A percentile compares a stretch with the other conserved stretches of the same genome.
Conservation (phyloP, 2,797 vertebrate species). For the Sebastes itinus region DNA sequence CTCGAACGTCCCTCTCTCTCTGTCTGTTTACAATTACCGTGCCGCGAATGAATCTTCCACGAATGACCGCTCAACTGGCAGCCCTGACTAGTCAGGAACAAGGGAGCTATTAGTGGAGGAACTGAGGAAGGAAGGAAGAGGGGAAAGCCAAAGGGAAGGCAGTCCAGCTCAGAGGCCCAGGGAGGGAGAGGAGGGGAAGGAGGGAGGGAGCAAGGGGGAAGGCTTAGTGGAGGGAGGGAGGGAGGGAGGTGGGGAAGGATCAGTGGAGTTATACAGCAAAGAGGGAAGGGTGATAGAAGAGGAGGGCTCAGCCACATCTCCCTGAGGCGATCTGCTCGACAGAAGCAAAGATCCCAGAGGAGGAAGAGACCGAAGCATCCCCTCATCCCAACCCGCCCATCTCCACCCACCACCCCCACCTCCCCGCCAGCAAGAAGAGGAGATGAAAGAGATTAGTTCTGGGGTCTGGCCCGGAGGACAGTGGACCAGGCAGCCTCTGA, state of each 20-base stretch:
- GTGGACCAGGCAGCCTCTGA: conserved; percentile 68
- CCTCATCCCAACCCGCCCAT: conserved; percentile 15
- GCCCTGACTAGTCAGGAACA: conserved; percentile 87
- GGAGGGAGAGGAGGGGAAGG: conserved; percentile 48
- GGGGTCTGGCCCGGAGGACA: conserved; percentile 73
- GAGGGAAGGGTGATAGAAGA: conserved; percentile 61
- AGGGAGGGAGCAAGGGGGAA: conserved; percentile 58
- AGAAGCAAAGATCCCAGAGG: conserved; percentile 64
- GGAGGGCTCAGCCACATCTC: conserved; percentile 71
- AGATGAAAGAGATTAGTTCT: conserved; percentile 81
- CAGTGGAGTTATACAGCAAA: conserved; percentile 39
- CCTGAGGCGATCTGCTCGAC: conserved; percentile 73
- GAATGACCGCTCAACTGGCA: conserved; percentile 86
- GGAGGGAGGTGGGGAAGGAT: conserved; percentile 32
- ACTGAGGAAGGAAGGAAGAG: conserved; percentile 88
- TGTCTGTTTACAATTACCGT: conserved; percentile 89
- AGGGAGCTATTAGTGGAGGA: conserved; percentile 88
- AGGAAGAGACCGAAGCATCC: conserved; percentile 27
- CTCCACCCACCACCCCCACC: background rate
- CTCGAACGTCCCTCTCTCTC: conserved; percentile 44
- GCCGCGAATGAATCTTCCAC: conserved; percentile 88
- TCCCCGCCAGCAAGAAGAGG: conserved; percentile 43
- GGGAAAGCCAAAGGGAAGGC: conserved; percentile 87
- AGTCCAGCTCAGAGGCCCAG: conserved; percentile 81
- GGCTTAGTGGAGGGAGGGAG: conserved; percentile 58